Conservation (phyloP, 2,888 invertebrate species). For the Neelides folsomi region DNA sequence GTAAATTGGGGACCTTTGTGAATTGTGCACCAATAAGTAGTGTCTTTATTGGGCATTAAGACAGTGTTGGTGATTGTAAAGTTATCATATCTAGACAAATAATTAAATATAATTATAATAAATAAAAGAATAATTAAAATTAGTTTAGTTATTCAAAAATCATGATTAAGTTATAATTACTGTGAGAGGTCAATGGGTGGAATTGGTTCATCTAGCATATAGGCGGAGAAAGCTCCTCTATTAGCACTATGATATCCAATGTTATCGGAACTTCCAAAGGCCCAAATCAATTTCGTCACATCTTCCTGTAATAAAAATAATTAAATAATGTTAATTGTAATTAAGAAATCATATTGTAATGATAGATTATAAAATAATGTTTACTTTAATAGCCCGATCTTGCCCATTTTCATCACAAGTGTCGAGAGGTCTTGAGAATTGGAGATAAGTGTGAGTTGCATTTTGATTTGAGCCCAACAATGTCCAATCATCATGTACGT, state of each 20-base stretch:
- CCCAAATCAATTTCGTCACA: conserved; percentile 10
- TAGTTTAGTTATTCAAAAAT: too few relatives aligned
- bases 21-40: neutral
- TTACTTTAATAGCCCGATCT: conserved; percentile 3
- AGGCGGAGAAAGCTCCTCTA: conserved; percentile 4
- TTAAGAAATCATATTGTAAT: neutral
- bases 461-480: neutral
- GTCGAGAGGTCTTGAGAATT: conserved; percentile 5
- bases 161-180: neutral
- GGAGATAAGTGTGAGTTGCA: conserved; percentile 8
- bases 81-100: too few relatives aligned
- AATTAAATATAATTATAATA: too few relatives aligned
- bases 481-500: too few relatives aligned
- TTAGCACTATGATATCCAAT: conserved; percentile 6
- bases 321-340: neutral
- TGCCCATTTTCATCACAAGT: conserved; percentile 7
- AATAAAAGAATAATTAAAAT: too few relatives aligned
- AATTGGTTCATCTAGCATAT: conserved; percentile 9
- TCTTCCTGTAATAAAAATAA: conserved; percentile 4
- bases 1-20: too few relatives aligned
- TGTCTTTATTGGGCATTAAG: neutral
- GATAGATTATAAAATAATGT: too few relatives aligned
- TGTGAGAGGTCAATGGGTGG: conserved; percentile 2
- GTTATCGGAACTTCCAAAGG: conserved; percentile 7
- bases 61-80: too few relatives aligned